Evolutionary conservation across 2,113 vertebrate genomes (phyloP), one percentile per base, ranked within the genome.

Genomic region (Rhizomys pruinosus): DNA sequence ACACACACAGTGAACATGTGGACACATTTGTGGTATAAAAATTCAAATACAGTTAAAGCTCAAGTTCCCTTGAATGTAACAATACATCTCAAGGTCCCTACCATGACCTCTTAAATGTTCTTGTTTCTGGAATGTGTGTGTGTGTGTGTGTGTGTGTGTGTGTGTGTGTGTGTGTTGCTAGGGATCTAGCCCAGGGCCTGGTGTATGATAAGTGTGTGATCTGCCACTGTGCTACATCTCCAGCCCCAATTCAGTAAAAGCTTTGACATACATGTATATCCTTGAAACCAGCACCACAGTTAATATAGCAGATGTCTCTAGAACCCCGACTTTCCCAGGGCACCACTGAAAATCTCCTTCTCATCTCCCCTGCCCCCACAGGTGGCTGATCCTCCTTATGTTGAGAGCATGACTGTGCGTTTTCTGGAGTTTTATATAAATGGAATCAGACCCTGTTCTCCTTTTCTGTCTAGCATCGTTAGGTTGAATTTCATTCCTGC

Each of bases 31-130:
- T 55, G 27, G 34, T 68, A 27, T 10, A 81, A 78, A 77, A 82
- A 55, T 66, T 44, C 82, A 85, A 61, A 74, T 13, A 66, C 39
- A 64, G 61, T 59, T 66, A 84, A 29, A 96, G n/a, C 37, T 42
- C 57, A 71, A 52, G 69, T 59, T 39, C 32, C 27, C n/a, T 22
- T 89, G 29, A 64, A 19, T 3, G 0, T 4, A 55, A 23, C 7
- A 4, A 29, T 12, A 22, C 44, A 37, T 32, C 22, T 39, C 34
- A 42, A 1, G 12, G 39, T 15, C 17, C 17, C 20, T 61, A 57
- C 16, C 7, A 11, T 10, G 47, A 34, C 52, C 9, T 42, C 23
- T 74, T 87, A 39, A n/a, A n/a, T 3, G 9, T 29, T 72, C 23
- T n/a, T n/a, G n/a, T n/a, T n/a, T n/a, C n/a, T n/a, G n/a, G n/a